Evolutionary conservation across 2,797 vertebrate species (phyloP).

Genomic region (Aeoliscus strigatus): DNA sequence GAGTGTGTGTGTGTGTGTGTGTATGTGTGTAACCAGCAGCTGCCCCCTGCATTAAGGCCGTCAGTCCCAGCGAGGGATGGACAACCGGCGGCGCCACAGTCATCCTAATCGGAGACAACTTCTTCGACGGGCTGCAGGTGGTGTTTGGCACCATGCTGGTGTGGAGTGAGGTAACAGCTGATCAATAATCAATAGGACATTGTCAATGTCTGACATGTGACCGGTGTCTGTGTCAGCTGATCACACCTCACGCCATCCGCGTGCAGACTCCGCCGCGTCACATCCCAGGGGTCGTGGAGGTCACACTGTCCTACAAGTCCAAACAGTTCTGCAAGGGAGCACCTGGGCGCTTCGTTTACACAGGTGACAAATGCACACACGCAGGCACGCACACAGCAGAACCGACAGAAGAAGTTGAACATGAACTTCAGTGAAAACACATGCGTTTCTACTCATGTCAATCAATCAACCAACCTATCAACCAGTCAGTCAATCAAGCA

Average conservation of each 20-base stretch:
- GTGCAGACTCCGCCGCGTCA: slow-evolving; percentile 79
- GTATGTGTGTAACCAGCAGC: slow-evolving; percentile 74
- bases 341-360: slow-evolving; percentile 96
- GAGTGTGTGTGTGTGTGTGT: background rate
- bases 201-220: no score
- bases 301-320: slow-evolving; percentile 97
- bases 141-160: slow-evolving; percentile 99
- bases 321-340: slow-evolving; percentile 99
- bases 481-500: no score
- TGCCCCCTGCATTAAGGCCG: slow-evolving; percentile 98
- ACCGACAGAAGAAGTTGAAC: no score
- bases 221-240: no score
- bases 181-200: no score
- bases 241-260: slow-evolving; percentile 77
- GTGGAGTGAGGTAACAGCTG: slow-evolving; percentile 99
- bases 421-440: no score
- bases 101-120: slow-evolving; percentile 99
- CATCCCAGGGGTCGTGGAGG: slow-evolving; percentile 92
- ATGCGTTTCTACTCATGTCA: no score
- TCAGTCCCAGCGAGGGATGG: slow-evolving; percentile 99
- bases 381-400: slow-evolving; percentile 1
- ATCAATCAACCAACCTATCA: no score
- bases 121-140: slow-evolving; percentile 99
- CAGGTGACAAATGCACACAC: slow-evolving; percentile 72
- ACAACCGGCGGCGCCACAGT: slow-evolving; percentile 97